These are phyloP conservation scores for Pachycephala philippinensis DNA, from an alignment of 2,113 vertebrate genomes.

Conservation along the genomic window DNA sequence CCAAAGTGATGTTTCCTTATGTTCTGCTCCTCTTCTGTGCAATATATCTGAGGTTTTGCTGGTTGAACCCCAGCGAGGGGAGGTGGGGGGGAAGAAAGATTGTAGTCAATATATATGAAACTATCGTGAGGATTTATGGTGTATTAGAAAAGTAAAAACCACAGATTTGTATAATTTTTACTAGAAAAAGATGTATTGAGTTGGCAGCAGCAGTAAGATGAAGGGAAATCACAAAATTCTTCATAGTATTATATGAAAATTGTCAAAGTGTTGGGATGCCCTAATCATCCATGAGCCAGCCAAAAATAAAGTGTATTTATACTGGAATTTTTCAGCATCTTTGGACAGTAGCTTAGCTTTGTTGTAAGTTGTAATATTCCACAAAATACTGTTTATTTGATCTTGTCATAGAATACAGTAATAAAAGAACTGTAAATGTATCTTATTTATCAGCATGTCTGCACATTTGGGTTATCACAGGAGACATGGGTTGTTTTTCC, in stretches of 20 bases:
- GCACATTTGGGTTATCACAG: constrained; percentile 62
- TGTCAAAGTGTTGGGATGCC: constrained; percentile 57
- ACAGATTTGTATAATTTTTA: constrained; percentile 64
- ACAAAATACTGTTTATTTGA: constrained; percentile 69
- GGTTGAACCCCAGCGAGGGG: not conserved
- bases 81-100: not conserved
- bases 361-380: constrained; percentile 55
- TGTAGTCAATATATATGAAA: constrained; percentile 23
- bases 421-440: constrained; percentile 70
- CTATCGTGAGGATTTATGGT: constrained; percentile 50
- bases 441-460: constrained; percentile 70
- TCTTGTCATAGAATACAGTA: constrained; percentile 69
- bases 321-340: constrained; percentile 51
- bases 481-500: constrained; percentile 50
- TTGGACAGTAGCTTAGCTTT: constrained; percentile 64
- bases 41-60: constrained; percentile 13
- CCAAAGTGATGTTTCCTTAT: constrained; percentile 23
- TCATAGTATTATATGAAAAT: constrained; percentile 63
- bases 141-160: constrained; percentile 19
- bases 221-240: constrained; percentile 62
- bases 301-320: constrained; percentile 61
- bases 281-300: constrained; percentile 47
- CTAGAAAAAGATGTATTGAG: constrained; percentile 66
- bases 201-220: constrained; percentile 41
- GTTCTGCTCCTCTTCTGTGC: not conserved